phyloP scores from a whole-genome alignment of 2,797 vertebrate genomes.

The Pyrocephalus nanus region DNA sequence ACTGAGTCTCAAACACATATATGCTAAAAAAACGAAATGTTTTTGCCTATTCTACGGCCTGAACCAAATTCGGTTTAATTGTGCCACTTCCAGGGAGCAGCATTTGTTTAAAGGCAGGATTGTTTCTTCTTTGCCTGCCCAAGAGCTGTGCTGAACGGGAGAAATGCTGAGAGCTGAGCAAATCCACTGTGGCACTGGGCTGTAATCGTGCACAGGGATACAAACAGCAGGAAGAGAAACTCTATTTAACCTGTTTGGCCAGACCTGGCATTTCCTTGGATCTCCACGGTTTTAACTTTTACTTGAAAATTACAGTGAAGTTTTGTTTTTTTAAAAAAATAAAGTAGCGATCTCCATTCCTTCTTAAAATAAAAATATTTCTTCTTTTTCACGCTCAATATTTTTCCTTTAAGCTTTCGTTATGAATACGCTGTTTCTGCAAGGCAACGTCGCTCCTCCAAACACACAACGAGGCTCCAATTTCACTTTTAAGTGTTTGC shows the following conservation, averaged over 20 bases:
- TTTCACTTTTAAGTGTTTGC: neutral
- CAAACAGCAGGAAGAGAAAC: neutral
- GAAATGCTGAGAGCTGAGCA: neutral
- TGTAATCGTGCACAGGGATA: neutral
- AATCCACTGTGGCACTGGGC: neutral
- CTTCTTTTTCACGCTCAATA: neutral
- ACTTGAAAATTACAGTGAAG: neutral
- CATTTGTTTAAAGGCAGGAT: neutral
- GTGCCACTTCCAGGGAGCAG: neutral
- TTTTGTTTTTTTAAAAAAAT: neutral
- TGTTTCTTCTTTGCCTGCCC: neutral
- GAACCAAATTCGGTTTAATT: neutral
- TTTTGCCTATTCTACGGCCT: accelerated
- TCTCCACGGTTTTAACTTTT: neutral
- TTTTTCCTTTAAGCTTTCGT: neutral
- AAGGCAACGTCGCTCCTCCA: neutral
- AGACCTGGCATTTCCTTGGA: neutral
- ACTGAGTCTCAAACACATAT: accelerated
- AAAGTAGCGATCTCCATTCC: accelerated
- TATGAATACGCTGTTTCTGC: neutral
- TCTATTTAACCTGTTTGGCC: neutral
- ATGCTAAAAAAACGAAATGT: accelerated
- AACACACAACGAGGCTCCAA: neutral
- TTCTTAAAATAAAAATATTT: neutral
- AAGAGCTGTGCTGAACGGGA: neutral